A percentile compares a stretch with the other conserved stretches of the same genome.
phyloP scores from a whole-genome alignment of 2,888 invertebrate species.

The Phortica okadai region DNA sequence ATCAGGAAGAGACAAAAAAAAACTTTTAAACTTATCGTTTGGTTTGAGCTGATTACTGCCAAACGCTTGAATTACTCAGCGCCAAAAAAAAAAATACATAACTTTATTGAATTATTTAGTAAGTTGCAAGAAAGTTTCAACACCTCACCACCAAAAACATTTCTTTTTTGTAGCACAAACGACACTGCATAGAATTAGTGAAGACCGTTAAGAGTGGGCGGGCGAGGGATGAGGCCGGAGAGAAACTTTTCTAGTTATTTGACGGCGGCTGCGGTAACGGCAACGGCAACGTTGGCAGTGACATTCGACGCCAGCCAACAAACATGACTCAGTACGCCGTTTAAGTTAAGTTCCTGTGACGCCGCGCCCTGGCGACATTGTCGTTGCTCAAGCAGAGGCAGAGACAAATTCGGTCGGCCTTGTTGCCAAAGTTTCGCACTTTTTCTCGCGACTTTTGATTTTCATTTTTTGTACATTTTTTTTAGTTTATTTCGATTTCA shows the following conservation, averaged over 20 bases:
- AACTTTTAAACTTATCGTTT: conserved; percentile 11
- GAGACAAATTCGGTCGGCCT: background rate
- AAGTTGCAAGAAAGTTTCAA: conserved; percentile 64
- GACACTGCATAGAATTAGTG: conserved; percentile 10
- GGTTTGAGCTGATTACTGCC: conserved; percentile 19
- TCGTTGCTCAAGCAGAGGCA: conserved; percentile 25
- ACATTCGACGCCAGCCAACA: conserved; percentile 8
- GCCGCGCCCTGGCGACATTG: conserved; percentile 30
- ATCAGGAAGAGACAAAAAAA: background rate
- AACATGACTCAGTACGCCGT: conserved; percentile 40
- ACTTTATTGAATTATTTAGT: conserved; percentile 61
- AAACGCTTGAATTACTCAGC: conserved; percentile 6
- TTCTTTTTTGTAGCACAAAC: background rate
- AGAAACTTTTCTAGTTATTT: background rate
- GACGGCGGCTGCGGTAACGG: background rate
- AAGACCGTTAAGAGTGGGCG: background rate
- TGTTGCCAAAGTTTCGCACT: conserved; percentile 39
- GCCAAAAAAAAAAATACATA: conserved; percentile 1
- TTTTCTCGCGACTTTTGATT: conserved; percentile 42
- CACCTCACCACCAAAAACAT: conserved; percentile 51
- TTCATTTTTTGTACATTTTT: conserved; percentile 27
- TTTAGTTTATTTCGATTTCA: conserved; percentile 41
- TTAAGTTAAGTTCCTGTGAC: background rate
- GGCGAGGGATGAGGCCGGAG: background rate
- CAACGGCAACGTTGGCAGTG: background rate